Evolutionary conservation across 2,888 invertebrate genomes (phyloP), one percentile per base, ranked within the genome.

Genomic region (Leptothorax acervorum): DNA sequence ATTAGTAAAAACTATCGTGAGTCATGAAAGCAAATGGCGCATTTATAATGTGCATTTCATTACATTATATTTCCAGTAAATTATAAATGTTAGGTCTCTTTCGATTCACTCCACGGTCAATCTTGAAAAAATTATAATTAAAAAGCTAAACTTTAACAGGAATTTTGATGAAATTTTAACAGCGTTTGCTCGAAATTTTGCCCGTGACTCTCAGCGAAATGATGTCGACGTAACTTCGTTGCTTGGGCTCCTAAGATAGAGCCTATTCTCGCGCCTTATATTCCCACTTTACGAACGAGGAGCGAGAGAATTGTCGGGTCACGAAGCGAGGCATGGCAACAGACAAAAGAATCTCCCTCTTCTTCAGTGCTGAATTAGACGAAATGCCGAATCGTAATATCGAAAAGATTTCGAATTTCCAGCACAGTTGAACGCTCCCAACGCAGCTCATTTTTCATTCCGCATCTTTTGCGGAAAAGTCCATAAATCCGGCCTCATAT

Each of bases 401-500:
- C 60, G 39, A 51, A 48, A 48, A 51, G 73, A 73, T 81, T 73
- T 73, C 60, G 60, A 39, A 60, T 48, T 57, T 60, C 35, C 15
- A n/a, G 53, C 73, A 1, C 53, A 51, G 63, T 18, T 63, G 12
- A 82, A 73, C 73, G 71, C 39, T 51, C 18, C 28, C 42, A 28
- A 23, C 57, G 62, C 51, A 62, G 23, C 66, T 68, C 81, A 62
- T 60, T 60, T 83, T 65, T 83, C 83, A 68, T 62, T 9, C 68
- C 31, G 48, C 79, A 51, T 78, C 81, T 51, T 68, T 70, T 28
- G 51, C 79, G 83, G 48, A 53, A 68, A 51, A 45, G 39, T 88
- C 86, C 85, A 87, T 86, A 87, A 87, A 90, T 91, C 89, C 89
- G 70, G 53, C 35, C 70, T 73, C 53, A 39, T 62, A 79, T 81